phyloP scores from a whole-genome alignment of 2,888 invertebrate species.

The Cataglyphis altisquamis region DNA sequence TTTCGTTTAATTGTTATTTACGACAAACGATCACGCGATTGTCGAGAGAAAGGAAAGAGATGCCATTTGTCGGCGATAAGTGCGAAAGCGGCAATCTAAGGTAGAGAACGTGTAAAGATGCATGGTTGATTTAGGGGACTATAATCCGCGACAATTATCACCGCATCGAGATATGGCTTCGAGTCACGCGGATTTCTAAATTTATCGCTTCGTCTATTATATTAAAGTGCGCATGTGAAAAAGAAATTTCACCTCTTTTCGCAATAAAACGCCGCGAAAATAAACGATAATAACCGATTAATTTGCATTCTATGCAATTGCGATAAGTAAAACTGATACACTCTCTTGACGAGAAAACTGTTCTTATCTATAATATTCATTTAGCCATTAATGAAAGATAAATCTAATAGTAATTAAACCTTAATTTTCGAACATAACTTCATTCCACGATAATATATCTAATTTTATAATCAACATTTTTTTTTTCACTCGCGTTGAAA shows the following conservation, averaged over 20 bases:
- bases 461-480: background rate
- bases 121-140: conserved; percentile 77
- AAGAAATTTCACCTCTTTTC: conserved; percentile 1
- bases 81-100: conserved; percentile 30
- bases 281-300: conserved; percentile 1
- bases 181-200: conserved; percentile 71
- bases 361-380: background rate
- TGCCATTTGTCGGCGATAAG: conserved; percentile 33
- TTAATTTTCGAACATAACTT: background rate
- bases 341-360: background rate
- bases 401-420: background rate
- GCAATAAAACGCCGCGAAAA: conserved; percentile 5
- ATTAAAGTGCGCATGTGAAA: background rate
- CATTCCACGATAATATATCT: background rate
- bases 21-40: conserved; percentile 80
- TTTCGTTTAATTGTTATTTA: conserved; percentile 83
- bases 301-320: background rate
- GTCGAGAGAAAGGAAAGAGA: conserved; percentile 40
- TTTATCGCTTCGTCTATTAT: conserved; percentile 48
- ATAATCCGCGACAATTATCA: conserved; percentile 78
- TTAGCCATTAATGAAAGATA: background rate
- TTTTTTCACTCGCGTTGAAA: background rate
- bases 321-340: background rate
- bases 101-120: conserved; percentile 61
- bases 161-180: conserved; percentile 68